phyloP scores from a whole-genome alignment of 2,888 invertebrate species.

The Meiosimyza decipiens region DNA sequence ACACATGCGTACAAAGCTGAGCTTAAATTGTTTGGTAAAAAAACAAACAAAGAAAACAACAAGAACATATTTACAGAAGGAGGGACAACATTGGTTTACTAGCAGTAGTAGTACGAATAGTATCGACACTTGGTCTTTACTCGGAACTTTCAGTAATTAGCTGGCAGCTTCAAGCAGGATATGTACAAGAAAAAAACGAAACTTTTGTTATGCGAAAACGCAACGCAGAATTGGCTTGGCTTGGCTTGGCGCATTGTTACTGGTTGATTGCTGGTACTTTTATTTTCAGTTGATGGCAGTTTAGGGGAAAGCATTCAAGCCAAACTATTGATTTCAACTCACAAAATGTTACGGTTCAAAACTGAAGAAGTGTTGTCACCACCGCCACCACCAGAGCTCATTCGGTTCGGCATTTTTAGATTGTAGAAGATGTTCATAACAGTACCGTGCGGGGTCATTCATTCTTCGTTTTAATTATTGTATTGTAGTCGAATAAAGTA shows the following conservation, averaged over 20 bases:
- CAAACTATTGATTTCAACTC: slow-evolving; percentile 6
- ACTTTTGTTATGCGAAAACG: slow-evolving; percentile 25
- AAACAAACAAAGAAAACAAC: not conserved
- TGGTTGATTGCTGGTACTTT: slow-evolving; percentile 1
- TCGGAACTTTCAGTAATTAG: slow-evolving; percentile 17
- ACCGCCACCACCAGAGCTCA: not conserved
- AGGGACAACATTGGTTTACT: slow-evolving; percentile 63
- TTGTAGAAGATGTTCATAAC: too few relatives aligned
- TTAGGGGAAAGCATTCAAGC: slow-evolving; percentile 3
- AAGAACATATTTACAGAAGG: slow-evolving; percentile 50
- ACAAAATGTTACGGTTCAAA: slow-evolving; percentile 10
- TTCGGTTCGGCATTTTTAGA: not conserved
- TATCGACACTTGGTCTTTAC: slow-evolving; percentile 26
- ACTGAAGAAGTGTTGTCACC: slow-evolving; percentile 5
- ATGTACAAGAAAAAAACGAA: slow-evolving; percentile 33
- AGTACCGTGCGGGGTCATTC: too few relatives aligned
- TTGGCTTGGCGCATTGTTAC: slow-evolving; percentile 6
- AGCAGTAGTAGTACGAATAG: slow-evolving; percentile 17
- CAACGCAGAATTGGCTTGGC: not conserved
- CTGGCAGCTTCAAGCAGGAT: slow-evolving; percentile 35
- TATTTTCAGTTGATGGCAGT: not conserved
- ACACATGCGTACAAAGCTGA: slow-evolving; percentile 30
- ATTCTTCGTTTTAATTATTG: slow-evolving; percentile 11
- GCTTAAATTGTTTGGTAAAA: slow-evolving; percentile 18
- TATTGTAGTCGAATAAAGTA: slow-evolving; percentile 3